Conservation (phyloP, 2,888 invertebrate species). For the Megastigmus dorsalis region DNA sequence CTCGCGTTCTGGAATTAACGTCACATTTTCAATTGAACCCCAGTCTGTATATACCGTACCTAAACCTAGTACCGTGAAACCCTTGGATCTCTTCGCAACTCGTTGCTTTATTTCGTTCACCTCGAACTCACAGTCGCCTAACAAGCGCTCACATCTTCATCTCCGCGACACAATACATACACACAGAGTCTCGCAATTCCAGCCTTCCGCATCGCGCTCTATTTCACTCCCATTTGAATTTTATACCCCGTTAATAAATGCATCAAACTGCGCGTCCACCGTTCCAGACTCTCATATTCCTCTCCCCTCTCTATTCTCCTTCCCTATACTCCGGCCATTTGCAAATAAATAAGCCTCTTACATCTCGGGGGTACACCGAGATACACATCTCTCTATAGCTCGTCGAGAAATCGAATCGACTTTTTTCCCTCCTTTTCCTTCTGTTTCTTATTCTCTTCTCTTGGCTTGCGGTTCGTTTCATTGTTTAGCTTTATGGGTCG, state of each 20-base stretch:
- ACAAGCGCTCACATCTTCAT: no score
- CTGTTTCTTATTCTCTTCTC: neutral
- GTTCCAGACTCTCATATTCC: neutral
- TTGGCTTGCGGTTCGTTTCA: no score
- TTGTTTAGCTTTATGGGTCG: neutral
- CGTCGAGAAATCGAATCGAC: slow-evolving; percentile 3
- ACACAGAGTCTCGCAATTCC: no score
- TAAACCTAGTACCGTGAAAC: no score
- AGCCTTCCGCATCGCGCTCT: no score
- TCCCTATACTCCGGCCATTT: slow-evolving; percentile 15
- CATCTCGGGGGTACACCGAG: neutral
- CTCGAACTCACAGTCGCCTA: no score
- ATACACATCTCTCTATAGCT: neutral
- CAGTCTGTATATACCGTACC: no score
- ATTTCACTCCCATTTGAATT: slow-evolving; percentile 35
- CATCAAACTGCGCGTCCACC: slow-evolving; percentile 19
- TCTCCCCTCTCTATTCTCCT: neutral
- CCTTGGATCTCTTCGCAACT: no score
- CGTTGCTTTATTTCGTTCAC: no score
- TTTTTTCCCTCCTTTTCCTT: neutral
- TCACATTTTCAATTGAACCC: no score
- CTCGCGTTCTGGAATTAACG: no score
- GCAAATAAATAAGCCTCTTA: slow-evolving; percentile 41
- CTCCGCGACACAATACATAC: no score
- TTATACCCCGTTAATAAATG: slow-evolving; percentile 20